Base-by-base conservation (phyloP, 2,113 vertebrate genomes). In the Nycticorax nycticorax region DNA sequence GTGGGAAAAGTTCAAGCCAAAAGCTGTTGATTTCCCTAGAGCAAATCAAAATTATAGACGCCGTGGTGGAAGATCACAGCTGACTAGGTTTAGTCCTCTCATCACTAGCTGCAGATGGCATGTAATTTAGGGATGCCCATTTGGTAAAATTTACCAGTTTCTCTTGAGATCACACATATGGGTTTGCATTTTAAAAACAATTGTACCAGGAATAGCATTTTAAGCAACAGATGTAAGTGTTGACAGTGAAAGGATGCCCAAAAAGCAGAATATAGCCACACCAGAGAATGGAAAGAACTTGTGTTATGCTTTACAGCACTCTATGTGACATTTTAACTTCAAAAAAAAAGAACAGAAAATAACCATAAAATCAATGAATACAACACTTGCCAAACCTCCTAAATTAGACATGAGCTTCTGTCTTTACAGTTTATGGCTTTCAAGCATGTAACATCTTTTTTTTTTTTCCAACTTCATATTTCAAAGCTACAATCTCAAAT, bases 11-110 rank as follows among this genome's bases (percentile, higher is more conserved):
- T 98, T 96, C 96, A 97, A 97, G 96, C 97, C 98, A 98, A 97
- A 97, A 98, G 81, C 30, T 50, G 87, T 94, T 98, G 97, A 98
- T 98, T 98, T 98, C 98, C 98, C 98, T 93, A 89, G 98, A 97
- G 98, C 81, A 18, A 96, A 97, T 98, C 97, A 97, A 98, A 98
- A 98, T 96, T 97, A 98, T 97, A 97, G 93, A 98, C 96, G 85
- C 94, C 86, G 91, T 98, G 98, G 98, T 98, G 67, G 96, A 98
- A 97, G 98, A 99, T 98, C 98, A 99, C 98, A 99, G 99, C 98
- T 99, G 99, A 99, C 98, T 98, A 98, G 94, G 98, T 98, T 98
- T 98, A 97, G 97, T 98, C 97, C 97, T 97, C 97, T 98, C 98
- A 97, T 98, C 97, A 97, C 97, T 97, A 97, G 98, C 97, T 98